Evolutionary conservation across 2,797 vertebrate genomes (phyloP).

Genomic region (Smutsia gigantea): DNA sequence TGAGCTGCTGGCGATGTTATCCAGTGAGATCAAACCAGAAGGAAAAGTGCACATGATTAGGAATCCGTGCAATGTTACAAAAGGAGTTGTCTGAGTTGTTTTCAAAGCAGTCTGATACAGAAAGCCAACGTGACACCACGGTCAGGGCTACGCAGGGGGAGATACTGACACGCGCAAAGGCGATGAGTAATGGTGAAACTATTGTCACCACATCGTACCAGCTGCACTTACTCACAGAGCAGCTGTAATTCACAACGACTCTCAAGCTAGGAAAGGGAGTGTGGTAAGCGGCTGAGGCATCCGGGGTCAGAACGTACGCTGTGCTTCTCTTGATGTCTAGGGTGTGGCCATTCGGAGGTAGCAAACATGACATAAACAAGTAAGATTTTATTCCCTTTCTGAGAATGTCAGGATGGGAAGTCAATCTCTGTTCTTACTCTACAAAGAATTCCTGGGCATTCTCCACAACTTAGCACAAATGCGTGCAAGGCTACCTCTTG

Average conservation of each 20-base stretch:
- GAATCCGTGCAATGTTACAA: not conserved
- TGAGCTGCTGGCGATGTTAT: not conserved
- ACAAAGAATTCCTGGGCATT: conserved; percentile 57
- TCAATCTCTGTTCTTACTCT: not conserved
- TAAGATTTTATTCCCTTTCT: conserved; percentile 36
- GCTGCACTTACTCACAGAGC: not conserved
- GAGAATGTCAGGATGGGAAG: conserved; percentile 40
- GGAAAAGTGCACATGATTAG: not conserved
- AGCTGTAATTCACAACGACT: conserved; percentile 9
- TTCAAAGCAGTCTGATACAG: not conserved
- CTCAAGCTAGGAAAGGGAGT: not conserved
- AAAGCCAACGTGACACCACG: not conserved
- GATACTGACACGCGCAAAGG: not conserved
- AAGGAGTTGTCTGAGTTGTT: conserved; percentile 9
- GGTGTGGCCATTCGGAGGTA: not conserved
- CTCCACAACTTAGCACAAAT: conserved; percentile 51
- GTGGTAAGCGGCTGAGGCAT: not conserved
- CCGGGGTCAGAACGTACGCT: not conserved
- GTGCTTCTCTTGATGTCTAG: not conserved
- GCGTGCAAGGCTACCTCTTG: conserved; percentile 38
- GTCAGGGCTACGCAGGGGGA: not conserved
- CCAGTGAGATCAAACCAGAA: conserved; percentile 3
- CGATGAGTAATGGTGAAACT: not conserved
- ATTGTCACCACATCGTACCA: not conserved
- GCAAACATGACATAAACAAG: not conserved